Percentiles rank a stretch among this genome's conserved stretches.
These are phyloP conservation scores for Lasioglossum marginatum DNA, from an alignment of 2,888 invertebrate species.

Conservation along the genomic window DNA sequence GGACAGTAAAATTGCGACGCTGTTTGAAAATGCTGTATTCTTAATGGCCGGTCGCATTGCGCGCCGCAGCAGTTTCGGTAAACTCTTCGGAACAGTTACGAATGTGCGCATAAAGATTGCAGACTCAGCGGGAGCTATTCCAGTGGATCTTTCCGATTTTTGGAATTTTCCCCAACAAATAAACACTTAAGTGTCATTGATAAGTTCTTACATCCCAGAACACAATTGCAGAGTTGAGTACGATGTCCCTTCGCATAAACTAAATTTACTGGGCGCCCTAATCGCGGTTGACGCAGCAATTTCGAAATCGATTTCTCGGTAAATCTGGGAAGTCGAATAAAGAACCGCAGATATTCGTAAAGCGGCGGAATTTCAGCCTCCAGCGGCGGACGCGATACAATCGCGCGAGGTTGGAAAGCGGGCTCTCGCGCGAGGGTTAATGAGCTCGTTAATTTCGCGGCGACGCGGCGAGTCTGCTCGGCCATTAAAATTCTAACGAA, in stretches of 20 bases:
- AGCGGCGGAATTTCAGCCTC: background rate
- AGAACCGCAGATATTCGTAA: background rate
- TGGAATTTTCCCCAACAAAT: background rate
- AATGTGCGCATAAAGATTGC: background rate
- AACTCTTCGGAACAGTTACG: background rate
- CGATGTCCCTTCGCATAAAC: background rate
- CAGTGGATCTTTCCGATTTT: background rate
- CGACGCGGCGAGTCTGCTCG: slow-evolving; percentile 39
- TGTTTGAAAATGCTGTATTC: background rate
- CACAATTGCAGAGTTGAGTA: too few species aligned
- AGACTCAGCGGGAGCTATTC: background rate
- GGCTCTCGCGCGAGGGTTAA: slow-evolving; percentile 31
- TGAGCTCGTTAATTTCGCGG: slow-evolving; percentile 56
- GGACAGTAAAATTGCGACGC: background rate
- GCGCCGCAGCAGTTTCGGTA: background rate
- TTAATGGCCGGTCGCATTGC: background rate
- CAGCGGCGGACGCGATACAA: background rate
- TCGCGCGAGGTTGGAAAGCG: background rate
- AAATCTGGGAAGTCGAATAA: background rate
- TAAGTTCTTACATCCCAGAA: too few species aligned
- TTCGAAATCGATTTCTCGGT: background rate
- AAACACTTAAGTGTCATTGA: background rate
- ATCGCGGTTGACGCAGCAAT: background rate
- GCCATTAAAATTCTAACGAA: slow-evolving; percentile 50
- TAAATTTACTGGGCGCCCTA: background rate